Percentiles rank a stretch among this genome's conserved stretches.
phyloP scores from a whole-genome alignment of 2,113 vertebrate genomes.

The Syngnathus floridae region DNA sequence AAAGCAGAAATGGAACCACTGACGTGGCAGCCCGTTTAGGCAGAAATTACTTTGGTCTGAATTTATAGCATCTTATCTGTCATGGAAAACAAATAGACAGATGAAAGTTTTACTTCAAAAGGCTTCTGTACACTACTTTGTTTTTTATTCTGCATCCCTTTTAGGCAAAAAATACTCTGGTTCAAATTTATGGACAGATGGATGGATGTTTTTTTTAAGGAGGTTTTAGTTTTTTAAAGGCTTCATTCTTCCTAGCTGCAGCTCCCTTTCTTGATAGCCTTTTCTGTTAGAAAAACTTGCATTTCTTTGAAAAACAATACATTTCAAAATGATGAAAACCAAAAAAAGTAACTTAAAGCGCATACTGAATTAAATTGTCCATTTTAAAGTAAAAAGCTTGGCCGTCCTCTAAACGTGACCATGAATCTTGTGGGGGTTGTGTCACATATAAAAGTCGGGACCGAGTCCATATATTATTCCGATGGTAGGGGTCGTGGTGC shows the following conservation, averaged over 20 bases:
- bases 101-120: background rate
- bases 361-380: no score
- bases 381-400: no score
- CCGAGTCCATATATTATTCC: conserved; percentile 42
- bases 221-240: no score
- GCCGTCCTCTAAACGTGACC: background rate
- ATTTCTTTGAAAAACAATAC: no score
- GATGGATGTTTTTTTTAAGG: background rate
- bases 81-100: background rate
- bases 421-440: background rate
- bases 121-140: background rate
- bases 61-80: background rate
- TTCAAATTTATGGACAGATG: background rate
- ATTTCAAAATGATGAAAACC: no score
- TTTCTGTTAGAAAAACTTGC: no score
- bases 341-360: no score
- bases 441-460: background rate
- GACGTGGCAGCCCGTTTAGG: background rate
- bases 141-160: background rate
- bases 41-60: background rate
- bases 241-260: no score
- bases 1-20: background rate
- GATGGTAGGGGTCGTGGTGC: background rate
- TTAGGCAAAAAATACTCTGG: background rate
- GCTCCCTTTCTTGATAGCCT: no score